Evolutionary conservation across 2,113 vertebrate species (phyloP).

Genomic region (Syrmaticus mikado): DNA sequence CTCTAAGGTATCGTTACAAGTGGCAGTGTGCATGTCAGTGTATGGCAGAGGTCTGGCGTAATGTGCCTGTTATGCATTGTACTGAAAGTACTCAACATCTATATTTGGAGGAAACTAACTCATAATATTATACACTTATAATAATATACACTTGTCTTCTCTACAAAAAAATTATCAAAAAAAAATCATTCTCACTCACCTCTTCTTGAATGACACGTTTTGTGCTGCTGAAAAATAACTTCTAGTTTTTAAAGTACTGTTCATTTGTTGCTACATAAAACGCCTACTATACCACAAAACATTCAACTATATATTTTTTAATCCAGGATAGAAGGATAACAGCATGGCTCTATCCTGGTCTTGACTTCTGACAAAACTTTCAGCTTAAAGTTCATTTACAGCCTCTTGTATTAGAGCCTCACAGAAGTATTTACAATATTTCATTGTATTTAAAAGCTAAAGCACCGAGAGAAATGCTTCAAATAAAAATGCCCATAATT

Average conservation of each 20-base stretch:
- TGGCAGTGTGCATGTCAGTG: fast-evolving
- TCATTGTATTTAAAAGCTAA: constrained; percentile 33
- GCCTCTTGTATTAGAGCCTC: background rate
- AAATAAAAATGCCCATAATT: constrained; percentile 46
- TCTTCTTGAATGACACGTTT: background rate
- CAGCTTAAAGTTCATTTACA: background rate
- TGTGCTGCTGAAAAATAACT: background rate
- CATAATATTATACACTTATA: background rate
- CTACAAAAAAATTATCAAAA: background rate
- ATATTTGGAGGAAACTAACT: background rate
- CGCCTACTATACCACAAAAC: background rate
- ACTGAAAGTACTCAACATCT: background rate
- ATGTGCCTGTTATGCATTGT: fast-evolving
- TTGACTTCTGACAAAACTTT: background rate
- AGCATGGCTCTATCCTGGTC: background rate
- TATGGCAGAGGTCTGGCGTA: fast-evolving
- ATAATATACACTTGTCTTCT: background rate
- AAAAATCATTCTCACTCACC: background rate
- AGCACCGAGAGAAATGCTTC: background rate
- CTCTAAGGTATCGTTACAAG: fast-evolving
- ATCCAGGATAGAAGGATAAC: background rate
- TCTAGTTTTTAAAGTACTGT: background rate
- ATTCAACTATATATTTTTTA: background rate
- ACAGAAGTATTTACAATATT: constrained; percentile 39
- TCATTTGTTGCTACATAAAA: background rate